These are phyloP conservation scores for Bombyx mandarina DNA, from an alignment of 1,140 invertebrate species.

Conservation along the genomic window DNA sequence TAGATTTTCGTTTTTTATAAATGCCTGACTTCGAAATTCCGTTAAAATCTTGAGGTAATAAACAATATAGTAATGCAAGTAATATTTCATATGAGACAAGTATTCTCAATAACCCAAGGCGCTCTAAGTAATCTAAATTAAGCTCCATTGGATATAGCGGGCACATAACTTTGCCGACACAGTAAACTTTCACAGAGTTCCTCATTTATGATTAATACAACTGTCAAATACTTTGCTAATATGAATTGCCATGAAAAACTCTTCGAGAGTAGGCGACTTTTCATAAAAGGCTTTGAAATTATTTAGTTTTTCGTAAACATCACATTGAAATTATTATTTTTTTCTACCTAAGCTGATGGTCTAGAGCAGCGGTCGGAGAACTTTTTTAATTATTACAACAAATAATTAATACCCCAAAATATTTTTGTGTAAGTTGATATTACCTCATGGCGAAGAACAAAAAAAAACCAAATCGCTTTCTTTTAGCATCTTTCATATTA, in stretches of 20 bases:
- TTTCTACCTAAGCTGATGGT: too few species aligned
- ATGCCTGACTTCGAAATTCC: too few species aligned
- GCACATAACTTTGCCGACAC: conserved; percentile 18
- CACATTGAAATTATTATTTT: neutral
- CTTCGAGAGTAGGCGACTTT: neutral
- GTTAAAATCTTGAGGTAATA: too few species aligned
- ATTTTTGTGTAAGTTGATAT: too few species aligned
- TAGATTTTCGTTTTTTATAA: too few species aligned
- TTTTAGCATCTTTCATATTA: too few species aligned
- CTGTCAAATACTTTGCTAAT: conserved; percentile 17
- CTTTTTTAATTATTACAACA: too few species aligned
- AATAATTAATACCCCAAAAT: too few species aligned
- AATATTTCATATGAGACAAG: conserved; percentile 3
- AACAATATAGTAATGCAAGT: conserved; percentile 4
- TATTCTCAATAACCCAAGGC: conserved; percentile 18
- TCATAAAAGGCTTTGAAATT: neutral
- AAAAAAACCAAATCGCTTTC: too few species aligned
- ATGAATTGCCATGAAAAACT: conserved; percentile 6
- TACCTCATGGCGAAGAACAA: too few species aligned
- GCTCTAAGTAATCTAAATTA: conserved; percentile 22
- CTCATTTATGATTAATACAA: conserved; percentile 20
- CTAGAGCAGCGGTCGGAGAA: too few species aligned
- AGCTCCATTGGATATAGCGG: conserved; percentile 15
- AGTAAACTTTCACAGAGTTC: conserved; percentile 19
- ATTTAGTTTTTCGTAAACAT: neutral